phyloP scores from a whole-genome alignment of 2,888 invertebrate genomes.

The Allolobophora icterica region DNA sequence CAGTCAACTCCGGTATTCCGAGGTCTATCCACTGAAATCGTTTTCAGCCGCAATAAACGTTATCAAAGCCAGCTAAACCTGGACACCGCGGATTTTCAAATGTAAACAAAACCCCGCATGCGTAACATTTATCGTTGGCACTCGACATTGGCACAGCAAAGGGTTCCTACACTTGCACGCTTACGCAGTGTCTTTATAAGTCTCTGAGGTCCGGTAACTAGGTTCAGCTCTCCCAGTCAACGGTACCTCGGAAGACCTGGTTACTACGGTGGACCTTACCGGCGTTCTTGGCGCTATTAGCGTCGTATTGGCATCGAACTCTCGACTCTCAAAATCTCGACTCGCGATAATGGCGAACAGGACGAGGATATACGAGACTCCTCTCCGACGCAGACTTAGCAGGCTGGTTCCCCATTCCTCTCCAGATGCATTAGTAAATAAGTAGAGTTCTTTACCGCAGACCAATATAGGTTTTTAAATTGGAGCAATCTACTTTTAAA shows the following conservation, averaged over 20 bases:
- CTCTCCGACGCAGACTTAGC: not conserved
- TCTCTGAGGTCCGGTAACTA: not conserved
- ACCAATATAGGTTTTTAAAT: not conserved
- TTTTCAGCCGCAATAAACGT: not conserved
- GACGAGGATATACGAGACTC: not conserved
- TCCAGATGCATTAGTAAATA: not conserved
- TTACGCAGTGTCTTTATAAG: not conserved
- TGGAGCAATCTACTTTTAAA: not conserved
- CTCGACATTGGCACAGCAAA: not conserved
- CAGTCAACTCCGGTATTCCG: not conserved
- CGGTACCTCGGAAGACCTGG: not conserved
- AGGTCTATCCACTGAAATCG: not conserved
- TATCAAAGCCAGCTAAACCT: not conserved
- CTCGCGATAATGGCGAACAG: slow-evolving; percentile 17
- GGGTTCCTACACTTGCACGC: not conserved
- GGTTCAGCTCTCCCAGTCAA: not conserved
- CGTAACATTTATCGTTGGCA: not conserved
- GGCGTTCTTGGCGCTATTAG: slow-evolving; percentile 2
- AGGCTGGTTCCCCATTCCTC: not conserved
- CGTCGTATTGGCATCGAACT: not conserved
- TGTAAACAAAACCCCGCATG: not conserved
- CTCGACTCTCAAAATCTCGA: slow-evolving; percentile 17
- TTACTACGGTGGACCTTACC: not conserved
- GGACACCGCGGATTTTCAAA: not conserved
- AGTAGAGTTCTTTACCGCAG: not conserved